These are phyloP conservation scores for Zaprionus africanus DNA, from an alignment of 1,140 invertebrate species.

Conservation along the genomic window DNA sequence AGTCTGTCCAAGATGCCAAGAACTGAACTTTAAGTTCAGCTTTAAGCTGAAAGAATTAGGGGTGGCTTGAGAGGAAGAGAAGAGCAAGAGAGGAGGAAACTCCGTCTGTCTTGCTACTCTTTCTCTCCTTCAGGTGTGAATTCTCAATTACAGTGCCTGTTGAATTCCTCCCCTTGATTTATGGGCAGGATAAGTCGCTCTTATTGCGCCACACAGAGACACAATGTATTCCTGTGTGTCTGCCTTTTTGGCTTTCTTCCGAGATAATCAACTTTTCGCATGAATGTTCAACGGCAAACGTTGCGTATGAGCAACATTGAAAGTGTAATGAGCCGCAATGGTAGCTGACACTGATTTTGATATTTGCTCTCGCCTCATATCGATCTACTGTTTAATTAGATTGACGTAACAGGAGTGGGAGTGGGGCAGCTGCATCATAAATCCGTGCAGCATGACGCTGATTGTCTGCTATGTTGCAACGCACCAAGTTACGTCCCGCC, in stretches of 20 bases:
- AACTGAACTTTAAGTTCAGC: neutral
- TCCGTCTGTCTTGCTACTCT: neutral
- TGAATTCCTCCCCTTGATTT: constrained; percentile 33
- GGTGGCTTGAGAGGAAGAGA: neutral
- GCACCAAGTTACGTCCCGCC: neutral
- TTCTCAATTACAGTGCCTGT: constrained; percentile 31
- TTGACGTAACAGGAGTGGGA: neutral
- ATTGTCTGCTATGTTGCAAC: neutral
- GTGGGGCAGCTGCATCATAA: neutral
- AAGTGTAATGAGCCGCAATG: constrained; percentile 24
- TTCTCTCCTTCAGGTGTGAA: constrained; percentile 28
- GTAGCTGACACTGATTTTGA: neutral
- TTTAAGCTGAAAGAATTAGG: neutral
- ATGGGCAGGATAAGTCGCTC: constrained; percentile 22
- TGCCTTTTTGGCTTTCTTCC: neutral
- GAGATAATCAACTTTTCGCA: constrained; percentile 55
- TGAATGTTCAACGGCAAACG: constrained; percentile 18
- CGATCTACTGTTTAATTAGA: constrained; percentile 20
- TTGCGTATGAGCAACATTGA: constrained; percentile 32
- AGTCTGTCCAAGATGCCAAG: constrained; percentile 3
- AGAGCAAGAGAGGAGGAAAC: neutral
- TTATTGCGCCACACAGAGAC: neutral
- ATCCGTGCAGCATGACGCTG: neutral
- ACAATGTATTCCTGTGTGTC: neutral
- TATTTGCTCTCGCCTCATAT: constrained; percentile 6